These are phyloP conservation scores for Melanostigma gelatinosum DNA, from an alignment of 2,113 vertebrate species.

Conservation along the genomic window DNA sequence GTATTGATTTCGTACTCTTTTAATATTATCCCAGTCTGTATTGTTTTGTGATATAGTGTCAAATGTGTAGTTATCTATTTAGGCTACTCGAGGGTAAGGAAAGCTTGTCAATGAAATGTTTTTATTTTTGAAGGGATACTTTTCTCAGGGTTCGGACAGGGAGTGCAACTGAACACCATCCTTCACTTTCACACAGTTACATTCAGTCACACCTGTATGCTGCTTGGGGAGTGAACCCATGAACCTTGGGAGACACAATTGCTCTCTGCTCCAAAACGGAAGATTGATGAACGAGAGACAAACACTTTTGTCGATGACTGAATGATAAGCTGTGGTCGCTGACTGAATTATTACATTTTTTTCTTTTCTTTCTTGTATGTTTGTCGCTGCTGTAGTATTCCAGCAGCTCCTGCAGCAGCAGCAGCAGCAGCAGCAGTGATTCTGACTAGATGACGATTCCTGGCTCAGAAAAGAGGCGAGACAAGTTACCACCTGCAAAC, in stretches of 20 bases:
- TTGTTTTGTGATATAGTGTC: background rate
- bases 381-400: conserved; percentile 50
- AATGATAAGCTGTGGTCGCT: background rate
- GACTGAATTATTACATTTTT: background rate
- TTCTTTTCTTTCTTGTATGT: background rate
- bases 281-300: no score
- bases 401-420: conserved; percentile 69
- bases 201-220: no score
- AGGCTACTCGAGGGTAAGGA: background rate
- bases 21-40: background rate
- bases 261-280: background rate
- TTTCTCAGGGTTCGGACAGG: background rate
- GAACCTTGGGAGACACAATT: background rate
- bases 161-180: background rate
- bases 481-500: background rate
- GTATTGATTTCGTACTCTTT: background rate
- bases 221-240: background rate
- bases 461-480: background rate
- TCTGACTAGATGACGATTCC: conserved; percentile 64
- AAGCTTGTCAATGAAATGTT: background rate
- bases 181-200: no score
- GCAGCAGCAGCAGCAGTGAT: conserved; percentile 52
- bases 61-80: background rate
- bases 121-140: background rate
- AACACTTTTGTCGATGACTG: no score